Evolutionary conservation across 2,797 vertebrate genomes (phyloP), one percentile per base, ranked within the genome.

Genomic region (Melopsittacus undulatus): DNA sequence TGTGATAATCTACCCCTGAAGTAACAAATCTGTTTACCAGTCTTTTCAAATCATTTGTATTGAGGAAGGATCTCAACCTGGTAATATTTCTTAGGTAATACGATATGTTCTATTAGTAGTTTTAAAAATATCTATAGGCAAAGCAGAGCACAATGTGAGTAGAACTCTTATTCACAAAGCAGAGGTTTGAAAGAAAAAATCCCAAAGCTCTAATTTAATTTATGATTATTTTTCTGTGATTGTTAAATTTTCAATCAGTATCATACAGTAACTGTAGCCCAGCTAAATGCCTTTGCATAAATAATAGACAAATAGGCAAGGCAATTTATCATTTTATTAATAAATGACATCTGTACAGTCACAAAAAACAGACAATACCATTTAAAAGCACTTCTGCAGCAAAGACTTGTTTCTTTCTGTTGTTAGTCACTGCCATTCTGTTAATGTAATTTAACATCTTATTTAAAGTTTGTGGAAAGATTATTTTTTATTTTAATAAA

Each of bases 21-120:
- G 32, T 82, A 92, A 78, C 38, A 87, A 96, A 92, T 49, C 27
- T 90, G 51, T 91, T 96, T 95, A 57, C 51, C n/a, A 82, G 46
- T 51, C 22, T 83, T 92, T 87, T 43, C 27, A 80, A 85, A 87
- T 78, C 1, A 0, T 74, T 94, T 29, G 34, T 36, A 78, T 4
- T 57, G 56, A 94, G 32, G 38, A 72, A 92, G 38, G 63, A 74
- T 77, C 34, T 68, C 62, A 94, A 49, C 21, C 23, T 67, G 48
- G 64, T 12, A 88, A 40, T 93, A 83, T 87, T 92, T 96, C 38
- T 87, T 32, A 61, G 9, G 15, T 67, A 92, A 82, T 69, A 84
- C 76, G 79, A 94, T 83, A 29, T 64, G 69, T 19, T 83, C 29
- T 32, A 57, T 62, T 68, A 84, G 74, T 4, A 54, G 27, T 78